Base-by-base conservation (phyloP, 2,113 vertebrate genomes). In the Myotis davidii region DNA sequence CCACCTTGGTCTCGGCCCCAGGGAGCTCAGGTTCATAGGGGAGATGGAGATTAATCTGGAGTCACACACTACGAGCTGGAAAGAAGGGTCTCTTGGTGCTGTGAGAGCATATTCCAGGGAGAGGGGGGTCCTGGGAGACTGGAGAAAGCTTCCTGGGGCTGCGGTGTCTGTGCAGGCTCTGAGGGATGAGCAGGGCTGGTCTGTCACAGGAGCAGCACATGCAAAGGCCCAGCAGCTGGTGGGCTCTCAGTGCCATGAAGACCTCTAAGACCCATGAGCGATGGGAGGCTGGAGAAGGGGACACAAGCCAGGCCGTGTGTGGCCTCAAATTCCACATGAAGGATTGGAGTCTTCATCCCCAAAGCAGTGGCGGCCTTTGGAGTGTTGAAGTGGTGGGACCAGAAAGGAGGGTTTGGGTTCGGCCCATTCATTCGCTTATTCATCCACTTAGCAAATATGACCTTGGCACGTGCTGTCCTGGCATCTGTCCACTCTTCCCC, bases 51-150 rank as follows among this genome's bases (percentile, higher is more conserved):
- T 21, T 54, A n/a, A 39, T 56, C 37, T 50, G 32, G 27, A 85
- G 25, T 27, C 65, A 37, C 23, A 67, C 48, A 18, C 11, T 8
- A 11, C 2, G 42, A 23, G 14, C 54, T 61, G 2, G 16, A 27
- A 27, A 54, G 69, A 54, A 77, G 65, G 9, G 59, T 9, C 25
- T 32, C 11, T 0, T 5, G 5, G 7, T 5, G 17, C 5, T 13
- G 0, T 6, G 14, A 69, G 56, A 61, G 17, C 6, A 20, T 32
- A 2, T 21, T 9, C 2, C 2, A 10, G 23, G 4, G 32, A 2
- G 23, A 6, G 16, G 37, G 23, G 39, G 42, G 8, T 29, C n/a
- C 39, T 9, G 3, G 27, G 37, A 72, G 67, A 5, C 37, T 4
- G 21, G 13, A 61, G 17, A 37, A 52, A 3, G 23, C 25, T 67